Evolutionary conservation across 1,140 invertebrate genomes (phyloP).

Genomic region (Amyelois transitella): DNA sequence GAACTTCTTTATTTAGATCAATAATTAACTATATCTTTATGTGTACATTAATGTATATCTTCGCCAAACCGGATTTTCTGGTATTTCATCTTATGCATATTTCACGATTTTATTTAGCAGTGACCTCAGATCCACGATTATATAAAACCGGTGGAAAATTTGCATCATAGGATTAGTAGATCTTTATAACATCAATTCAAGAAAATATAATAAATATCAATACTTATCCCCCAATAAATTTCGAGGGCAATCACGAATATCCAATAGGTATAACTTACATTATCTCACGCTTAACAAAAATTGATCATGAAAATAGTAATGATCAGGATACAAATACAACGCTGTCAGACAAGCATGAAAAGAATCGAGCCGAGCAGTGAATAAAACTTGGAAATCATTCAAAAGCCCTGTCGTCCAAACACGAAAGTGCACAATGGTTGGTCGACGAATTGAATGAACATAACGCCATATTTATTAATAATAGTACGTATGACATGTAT

Average conservation of each 20-base stretch:
- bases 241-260: background rate
- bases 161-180: background rate
- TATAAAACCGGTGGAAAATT: background rate
- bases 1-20: no score
- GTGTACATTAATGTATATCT: conserved; percentile 20
- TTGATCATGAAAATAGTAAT: background rate
- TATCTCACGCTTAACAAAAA: background rate
- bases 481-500: conserved; percentile 8
- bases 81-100: conserved; percentile 6
- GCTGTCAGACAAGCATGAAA: background rate
- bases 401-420: background rate
- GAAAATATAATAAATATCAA: no score
- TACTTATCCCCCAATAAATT: background rate
- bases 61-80: conserved; percentile 24
- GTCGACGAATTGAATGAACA: background rate
- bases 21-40: conserved; percentile 1
- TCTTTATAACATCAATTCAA: no score
- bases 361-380: background rate
- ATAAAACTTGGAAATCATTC: background rate
- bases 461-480: conserved; percentile 18
- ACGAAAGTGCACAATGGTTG: background rate
- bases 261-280: no score
- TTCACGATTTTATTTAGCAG: conserved; percentile 9
- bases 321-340: background rate
- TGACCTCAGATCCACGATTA: conserved; percentile 6